Conservation (phyloP, 2,113 vertebrate genomes). For the Rhinichthys klamathensis region DNA sequence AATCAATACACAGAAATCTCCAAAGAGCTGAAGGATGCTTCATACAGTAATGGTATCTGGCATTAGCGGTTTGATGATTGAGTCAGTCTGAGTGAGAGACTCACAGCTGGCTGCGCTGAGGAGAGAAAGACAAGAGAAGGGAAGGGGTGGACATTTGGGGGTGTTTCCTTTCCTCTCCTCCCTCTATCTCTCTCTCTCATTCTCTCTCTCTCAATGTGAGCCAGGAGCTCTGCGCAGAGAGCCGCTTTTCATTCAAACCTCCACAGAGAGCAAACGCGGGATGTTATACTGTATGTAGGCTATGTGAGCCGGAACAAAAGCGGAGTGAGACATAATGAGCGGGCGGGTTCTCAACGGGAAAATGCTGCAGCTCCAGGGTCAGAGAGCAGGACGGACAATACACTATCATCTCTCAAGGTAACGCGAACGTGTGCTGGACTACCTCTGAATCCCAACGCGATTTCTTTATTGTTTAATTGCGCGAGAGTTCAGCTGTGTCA, state of each 20-base stretch:
- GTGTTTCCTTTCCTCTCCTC: slow-evolving; percentile 74
- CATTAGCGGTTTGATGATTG: slow-evolving; percentile 11
- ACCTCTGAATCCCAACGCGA: neutral
- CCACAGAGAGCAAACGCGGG: slow-evolving; percentile 18
- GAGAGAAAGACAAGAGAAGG: slow-evolving; percentile 34
- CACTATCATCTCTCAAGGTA: slow-evolving; percentile 80
- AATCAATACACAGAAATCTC: neutral
- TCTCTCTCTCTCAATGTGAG: slow-evolving; percentile 53
- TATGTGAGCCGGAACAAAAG: slow-evolving; percentile 70
- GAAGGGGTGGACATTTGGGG: slow-evolving; percentile 70
- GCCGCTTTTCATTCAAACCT: slow-evolving; percentile 41
- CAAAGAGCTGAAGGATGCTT: neutral
- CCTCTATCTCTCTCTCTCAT: neutral
- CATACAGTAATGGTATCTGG: neutral
- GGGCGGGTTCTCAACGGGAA: slow-evolving; percentile 78
- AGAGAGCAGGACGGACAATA: slow-evolving; percentile 77
- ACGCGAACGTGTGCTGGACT: slow-evolving; percentile 46
- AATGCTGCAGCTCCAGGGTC: slow-evolving; percentile 77
- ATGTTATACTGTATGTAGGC: slow-evolving; percentile 34
- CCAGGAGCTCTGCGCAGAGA: slow-evolving; percentile 44
- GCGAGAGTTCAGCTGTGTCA: neutral
- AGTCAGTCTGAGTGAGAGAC: slow-evolving; percentile 54
- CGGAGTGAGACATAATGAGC: slow-evolving; percentile 72
- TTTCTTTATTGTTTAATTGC: neutral
- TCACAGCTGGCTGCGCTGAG: slow-evolving; percentile 76